Conservation (phyloP, 2,888 invertebrate genomes). For the Idaea dimidiata region DNA sequence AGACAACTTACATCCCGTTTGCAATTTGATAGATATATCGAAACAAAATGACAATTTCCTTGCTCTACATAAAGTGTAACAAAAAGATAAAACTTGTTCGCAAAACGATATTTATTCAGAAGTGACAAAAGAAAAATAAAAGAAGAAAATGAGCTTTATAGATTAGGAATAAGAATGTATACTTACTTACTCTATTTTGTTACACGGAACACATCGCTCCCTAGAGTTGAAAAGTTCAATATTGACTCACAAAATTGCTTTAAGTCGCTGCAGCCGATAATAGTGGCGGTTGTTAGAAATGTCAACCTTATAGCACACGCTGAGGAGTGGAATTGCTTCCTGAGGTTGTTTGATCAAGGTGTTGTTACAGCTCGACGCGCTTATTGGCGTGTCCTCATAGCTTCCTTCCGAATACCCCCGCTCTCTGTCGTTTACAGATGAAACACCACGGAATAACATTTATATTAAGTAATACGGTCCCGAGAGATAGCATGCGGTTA, state of each 20-base stretch:
- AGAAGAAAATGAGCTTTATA: conserved; percentile 30
- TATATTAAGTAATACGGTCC: neutral
- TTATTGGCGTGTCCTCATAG: conserved; percentile 75
- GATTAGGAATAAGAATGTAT: conserved; percentile 35
- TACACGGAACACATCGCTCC: conserved; percentile 64
- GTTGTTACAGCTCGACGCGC: conserved; percentile 64
- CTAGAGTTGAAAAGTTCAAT: conserved; percentile 71
- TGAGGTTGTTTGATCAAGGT: conserved; percentile 52
- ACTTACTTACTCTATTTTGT: conserved; percentile 48
- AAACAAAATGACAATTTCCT: conserved; percentile 10
- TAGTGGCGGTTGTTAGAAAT: conserved; percentile 58
- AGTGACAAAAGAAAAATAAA: conserved; percentile 29
- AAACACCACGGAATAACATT: conserved; percentile 10
- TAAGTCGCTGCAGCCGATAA: conserved; percentile 70
- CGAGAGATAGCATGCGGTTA: neutral
- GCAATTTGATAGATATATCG: conserved; percentile 8
- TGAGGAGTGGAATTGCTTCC: conserved; percentile 58
- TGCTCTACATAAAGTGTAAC: conserved; percentile 6
- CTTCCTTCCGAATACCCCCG: conserved; percentile 58
- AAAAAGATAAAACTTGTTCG: conserved; percentile 20
- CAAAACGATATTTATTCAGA: conserved; percentile 20
- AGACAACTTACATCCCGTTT: neutral
- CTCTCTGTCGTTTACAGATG: conserved; percentile 16
- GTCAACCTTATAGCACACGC: conserved; percentile 59
- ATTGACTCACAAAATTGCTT: conserved; percentile 77